Conservation (phyloP, 2,113 vertebrate species). For the Notothenia rossii region DNA sequence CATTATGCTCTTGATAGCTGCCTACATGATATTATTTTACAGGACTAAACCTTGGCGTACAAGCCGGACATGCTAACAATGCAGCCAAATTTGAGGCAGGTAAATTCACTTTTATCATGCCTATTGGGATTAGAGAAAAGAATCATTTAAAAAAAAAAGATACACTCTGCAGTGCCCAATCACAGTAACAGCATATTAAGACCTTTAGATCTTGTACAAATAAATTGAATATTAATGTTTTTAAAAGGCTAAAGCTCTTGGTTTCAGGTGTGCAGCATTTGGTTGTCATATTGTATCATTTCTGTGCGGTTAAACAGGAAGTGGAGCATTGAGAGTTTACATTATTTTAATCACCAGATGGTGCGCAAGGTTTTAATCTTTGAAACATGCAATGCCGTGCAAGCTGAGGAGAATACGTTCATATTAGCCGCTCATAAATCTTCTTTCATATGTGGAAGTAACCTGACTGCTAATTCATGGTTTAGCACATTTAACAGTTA, state of each 20-base stretch:
- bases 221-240: not conserved
- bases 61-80: not conserved
- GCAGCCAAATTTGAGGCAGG: not conserved
- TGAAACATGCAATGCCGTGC: constrained; percentile 20
- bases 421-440: not conserved
- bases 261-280: not conserved
- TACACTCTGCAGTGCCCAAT: not conserved
- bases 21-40: not conserved
- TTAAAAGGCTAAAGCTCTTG: too few species aligned
- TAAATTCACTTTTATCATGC: not conserved
- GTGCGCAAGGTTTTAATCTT: constrained; percentile 41
- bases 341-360: constrained; percentile 18
- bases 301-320: constrained; percentile 11
- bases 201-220: not conserved
- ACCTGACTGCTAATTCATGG: not conserved
- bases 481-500: not conserved
- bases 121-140: not conserved
- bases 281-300: not conserved
- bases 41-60: not conserved
- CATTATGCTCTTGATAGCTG: not conserved
- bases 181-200: not conserved
- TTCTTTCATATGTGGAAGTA: not conserved
- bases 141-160: not conserved
- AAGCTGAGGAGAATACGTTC: not conserved
- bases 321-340: constrained; percentile 7